Evolutionary conservation across 1,140 invertebrate species (phyloP), one percentile per base, ranked within the genome.

Genomic region (Megalopta genalis): DNA sequence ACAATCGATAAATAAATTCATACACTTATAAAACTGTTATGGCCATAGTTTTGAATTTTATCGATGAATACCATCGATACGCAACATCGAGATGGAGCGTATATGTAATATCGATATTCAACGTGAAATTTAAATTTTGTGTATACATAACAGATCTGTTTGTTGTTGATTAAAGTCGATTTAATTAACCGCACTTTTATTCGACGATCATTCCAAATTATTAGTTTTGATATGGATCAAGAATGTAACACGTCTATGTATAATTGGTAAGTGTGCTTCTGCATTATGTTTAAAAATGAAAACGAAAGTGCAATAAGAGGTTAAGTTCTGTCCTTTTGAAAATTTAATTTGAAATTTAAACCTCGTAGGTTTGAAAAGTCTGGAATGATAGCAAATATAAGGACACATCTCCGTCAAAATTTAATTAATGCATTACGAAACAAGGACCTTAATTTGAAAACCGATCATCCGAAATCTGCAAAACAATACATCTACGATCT

Each of bases 401-500:
- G 92, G 73, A 93, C 91, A 0, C 91, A 92, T 62, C 85, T 93
- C 10, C 89, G 92, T 16, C 90, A 92, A 52, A 93, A 92, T 84
- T 84, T 93, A 63, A 88, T 93, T 16, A 90, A 91, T 39, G 91
- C 91, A 23, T 87, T 93, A 49, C 92, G 91, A 82, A 88, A 68
- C 42, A 92, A 89, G 83, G 89, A 92, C 64, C 72, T 88, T 16
- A 78, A 79, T 57, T 60, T 92, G 21, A 90, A 78, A 39, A 88
- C 84, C 37, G 77, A 78, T 4, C 81, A 39, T 54, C 81, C 86
- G 6, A 92, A 87, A 84, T 92, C 91, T 46, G 91, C 91, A 1
- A 93, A 92, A 63, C 92, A 93, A 62, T 93, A 93, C 37, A 80
- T 93, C 66, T 90, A 92, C 23, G 92, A 93, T 87, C 82, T 93